These are phyloP conservation scores for Hirtodrosophila trivittata DNA, from an alignment of 2,888 invertebrate genomes.

Conservation along the genomic window DNA sequence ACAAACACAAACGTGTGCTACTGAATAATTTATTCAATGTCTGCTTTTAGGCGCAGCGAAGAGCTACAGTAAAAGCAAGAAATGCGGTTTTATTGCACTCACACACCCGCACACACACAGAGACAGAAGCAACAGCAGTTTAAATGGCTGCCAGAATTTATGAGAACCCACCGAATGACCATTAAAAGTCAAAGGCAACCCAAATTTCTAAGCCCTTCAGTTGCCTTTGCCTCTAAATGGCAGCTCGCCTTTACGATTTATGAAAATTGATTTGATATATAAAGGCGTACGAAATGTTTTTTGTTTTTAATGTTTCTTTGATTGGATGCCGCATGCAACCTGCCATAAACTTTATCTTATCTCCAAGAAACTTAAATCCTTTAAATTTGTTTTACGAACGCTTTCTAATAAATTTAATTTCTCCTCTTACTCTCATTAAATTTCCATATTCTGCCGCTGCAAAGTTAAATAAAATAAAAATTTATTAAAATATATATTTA, in stretches of 20 bases:
- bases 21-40: slow-evolving; percentile 79
- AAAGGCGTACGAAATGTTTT: slow-evolving; percentile 29
- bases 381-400: no score
- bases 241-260: slow-evolving; percentile 67
- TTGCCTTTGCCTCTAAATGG: slow-evolving; percentile 34
- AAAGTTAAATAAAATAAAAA: no score
- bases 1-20: slow-evolving; percentile 22
- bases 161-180: slow-evolving; percentile 71
- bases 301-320: slow-evolving; percentile 47
- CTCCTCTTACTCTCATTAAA: no score
- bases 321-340: slow-evolving; percentile 34
- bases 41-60: slow-evolving; percentile 70
- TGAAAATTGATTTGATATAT: slow-evolving; percentile 71
- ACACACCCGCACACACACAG: slow-evolving; percentile 31
- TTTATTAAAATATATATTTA: no score
- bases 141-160: slow-evolving; percentile 70
- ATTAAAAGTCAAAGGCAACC: slow-evolving; percentile 65
- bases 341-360: slow-evolving; percentile 1
- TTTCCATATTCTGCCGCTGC: no score
- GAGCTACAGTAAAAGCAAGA: slow-evolving; percentile 44
- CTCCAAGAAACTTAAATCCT: no score
- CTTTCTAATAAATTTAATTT: no score
- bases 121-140: slow-evolving; percentile 44
- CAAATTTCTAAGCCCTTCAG: slow-evolving; percentile 34
- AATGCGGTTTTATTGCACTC: slow-evolving; percentile 68